Conservation (phyloP, 2,797 vertebrate species). For the Falco concolor region DNA sequence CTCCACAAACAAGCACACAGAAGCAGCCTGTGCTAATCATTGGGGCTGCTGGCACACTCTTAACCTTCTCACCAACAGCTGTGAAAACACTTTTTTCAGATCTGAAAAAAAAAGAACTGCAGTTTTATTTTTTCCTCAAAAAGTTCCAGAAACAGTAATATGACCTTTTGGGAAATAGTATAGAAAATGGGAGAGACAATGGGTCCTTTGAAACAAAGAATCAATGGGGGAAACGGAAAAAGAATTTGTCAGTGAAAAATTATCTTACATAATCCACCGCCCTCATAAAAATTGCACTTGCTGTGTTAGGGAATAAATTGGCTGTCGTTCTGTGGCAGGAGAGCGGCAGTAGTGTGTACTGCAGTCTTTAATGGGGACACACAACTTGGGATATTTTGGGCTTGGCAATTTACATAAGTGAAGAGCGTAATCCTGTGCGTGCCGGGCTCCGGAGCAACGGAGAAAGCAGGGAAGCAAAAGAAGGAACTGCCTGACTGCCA, state of each 20-base stretch:
- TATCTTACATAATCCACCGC: neutral
- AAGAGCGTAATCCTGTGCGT: neutral
- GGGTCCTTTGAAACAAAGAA: constrained; percentile 29
- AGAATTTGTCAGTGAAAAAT: neutral
- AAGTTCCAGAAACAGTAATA: neutral
- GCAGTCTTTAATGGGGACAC: constrained; percentile 5
- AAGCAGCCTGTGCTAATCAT: neutral
- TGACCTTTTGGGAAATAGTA: neutral
- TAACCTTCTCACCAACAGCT: constrained; percentile 40
- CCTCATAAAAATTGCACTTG: neutral
- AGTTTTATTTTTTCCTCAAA: neutral
- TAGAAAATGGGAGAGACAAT: constrained; percentile 27
- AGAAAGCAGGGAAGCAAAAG: neutral
- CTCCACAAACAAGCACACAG: neutral
- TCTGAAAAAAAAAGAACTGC: neutral
- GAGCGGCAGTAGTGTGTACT: neutral
- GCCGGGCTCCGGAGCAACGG: neutral
- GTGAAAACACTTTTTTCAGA: constrained; percentile 2
- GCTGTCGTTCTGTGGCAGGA: neutral
- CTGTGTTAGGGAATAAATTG: neutral
- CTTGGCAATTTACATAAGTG: neutral
- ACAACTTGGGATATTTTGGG: neutral
- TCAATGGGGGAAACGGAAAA: neutral
- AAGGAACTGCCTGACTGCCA: neutral
- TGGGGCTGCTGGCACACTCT: neutral